Conservation (phyloP, 2,797 vertebrate genomes). For the Pangasius sanitwongsei region DNA sequence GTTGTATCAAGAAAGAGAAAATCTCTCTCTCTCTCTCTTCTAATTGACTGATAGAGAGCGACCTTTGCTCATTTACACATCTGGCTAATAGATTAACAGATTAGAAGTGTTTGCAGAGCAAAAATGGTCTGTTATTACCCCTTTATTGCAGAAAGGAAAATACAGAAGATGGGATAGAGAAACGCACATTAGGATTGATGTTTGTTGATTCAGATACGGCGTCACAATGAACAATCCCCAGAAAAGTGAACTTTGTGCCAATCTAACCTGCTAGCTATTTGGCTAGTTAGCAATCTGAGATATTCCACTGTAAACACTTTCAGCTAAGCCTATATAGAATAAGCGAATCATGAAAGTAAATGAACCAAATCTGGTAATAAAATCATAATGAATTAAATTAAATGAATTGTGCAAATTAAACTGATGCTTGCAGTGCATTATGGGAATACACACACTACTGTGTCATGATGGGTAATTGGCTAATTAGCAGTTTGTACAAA, state of each 20-base stretch:
- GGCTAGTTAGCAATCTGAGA: not conserved
- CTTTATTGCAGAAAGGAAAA: conserved; percentile 24
- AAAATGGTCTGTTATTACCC: conserved; percentile 29
- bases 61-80: conserved; percentile 36
- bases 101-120: conserved; percentile 27
- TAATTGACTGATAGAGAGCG: not conserved
- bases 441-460: not conserved
- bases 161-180: not conserved
- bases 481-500: conserved; percentile 1
- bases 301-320: not conserved
- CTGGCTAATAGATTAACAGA: conserved; percentile 34
- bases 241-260: not conserved
- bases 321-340: not conserved
- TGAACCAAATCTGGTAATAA: too few species aligned
- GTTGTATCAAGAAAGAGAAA: not conserved
- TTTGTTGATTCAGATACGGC: not conserved
- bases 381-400: too few species aligned
- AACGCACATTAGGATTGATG: not conserved
- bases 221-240: not conserved
- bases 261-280: not conserved
- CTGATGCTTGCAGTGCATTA: not conserved
- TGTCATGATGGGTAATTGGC: not conserved
- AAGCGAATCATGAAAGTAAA: not conserved
- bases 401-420: not conserved
- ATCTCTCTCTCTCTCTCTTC: not conserved